phyloP scores from a whole-genome alignment of 2,797 vertebrate species.

The Catharus ustulatus region DNA sequence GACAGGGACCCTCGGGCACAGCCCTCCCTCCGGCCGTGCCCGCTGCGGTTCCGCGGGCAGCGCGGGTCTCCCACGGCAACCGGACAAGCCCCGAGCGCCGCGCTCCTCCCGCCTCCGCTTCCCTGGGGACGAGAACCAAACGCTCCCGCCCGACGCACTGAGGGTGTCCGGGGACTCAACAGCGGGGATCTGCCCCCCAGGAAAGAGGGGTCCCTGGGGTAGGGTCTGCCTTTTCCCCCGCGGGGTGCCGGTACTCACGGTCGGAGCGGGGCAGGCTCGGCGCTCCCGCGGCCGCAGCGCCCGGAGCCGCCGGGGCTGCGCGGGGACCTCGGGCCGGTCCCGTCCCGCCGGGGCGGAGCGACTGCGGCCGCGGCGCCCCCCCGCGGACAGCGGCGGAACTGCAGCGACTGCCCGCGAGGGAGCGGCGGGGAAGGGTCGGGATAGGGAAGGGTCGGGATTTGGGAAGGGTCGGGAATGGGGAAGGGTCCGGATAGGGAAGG shows the following conservation, averaged over 20 bases:
- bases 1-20: not conserved
- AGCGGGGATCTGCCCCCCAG: not conserved
- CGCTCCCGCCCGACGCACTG: not conserved
- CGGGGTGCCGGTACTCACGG: not conserved
- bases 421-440: no score
- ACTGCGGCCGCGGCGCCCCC: not conserved
- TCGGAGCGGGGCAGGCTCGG: not conserved
- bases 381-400: not conserved
- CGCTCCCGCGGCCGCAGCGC: slow-evolving; percentile 7
- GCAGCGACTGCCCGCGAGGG: no score
- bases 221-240: not conserved
- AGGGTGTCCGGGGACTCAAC: not conserved
- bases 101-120: not conserved
- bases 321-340: not conserved
- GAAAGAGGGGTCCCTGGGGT: not conserved
- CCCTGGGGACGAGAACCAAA: not conserved
- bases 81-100: not conserved
- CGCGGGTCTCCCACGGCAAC: slow-evolving; percentile 58
- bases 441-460: no score
- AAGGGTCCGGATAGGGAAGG: no score
- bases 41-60: not conserved
- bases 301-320: slow-evolving; percentile 12
- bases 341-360: slow-evolving; percentile 25
- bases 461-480: rapidly evolving
- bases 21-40: not conserved